A percentile compares a stretch with the other conserved stretches of the same genome.
Conservation (phyloP, 2,888 invertebrate species). For the Habrosyne pyritoides region DNA sequence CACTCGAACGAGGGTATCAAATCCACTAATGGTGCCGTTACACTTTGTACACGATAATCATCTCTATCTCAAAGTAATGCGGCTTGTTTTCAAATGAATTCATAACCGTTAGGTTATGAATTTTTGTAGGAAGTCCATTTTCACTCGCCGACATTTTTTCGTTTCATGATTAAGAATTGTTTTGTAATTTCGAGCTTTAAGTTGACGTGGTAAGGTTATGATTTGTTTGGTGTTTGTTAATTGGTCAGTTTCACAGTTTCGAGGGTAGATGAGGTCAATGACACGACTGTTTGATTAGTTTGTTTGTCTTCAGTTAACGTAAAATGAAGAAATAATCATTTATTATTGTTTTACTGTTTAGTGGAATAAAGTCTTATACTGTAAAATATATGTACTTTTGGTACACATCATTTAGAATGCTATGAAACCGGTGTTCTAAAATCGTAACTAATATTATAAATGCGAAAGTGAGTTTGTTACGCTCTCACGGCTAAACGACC, state of each 20-base stretch:
- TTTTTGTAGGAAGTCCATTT: conserved; percentile 7
- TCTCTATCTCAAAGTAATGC: not conserved
- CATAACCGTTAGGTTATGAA: not conserved
- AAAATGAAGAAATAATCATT: not conserved
- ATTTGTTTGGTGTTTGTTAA: not conserved
- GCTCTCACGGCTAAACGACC: too few species aligned
- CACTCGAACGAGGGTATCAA: not conserved
- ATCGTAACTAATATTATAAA: too few species aligned
- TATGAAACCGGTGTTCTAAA: too few species aligned
- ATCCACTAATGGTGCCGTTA: not conserved
- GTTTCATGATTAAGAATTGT: not conserved
- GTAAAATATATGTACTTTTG: too few species aligned
- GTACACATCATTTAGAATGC: too few species aligned
- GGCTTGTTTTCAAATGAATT: not conserved
- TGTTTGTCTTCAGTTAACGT: not conserved
- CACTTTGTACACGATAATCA: not conserved
- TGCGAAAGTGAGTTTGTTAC: too few species aligned
- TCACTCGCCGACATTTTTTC: conserved; percentile 7
- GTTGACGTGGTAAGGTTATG: not conserved
- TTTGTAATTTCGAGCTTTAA: not conserved
- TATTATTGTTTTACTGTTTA: not conserved
- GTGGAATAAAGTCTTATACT: too few species aligned
- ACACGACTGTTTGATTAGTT: not conserved
- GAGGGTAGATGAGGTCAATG: conserved; percentile 6
- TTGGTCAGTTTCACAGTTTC: conserved; percentile 7